phyloP scores from a whole-genome alignment of 2,797 vertebrate species.

The Poeciliopsis turneri region DNA sequence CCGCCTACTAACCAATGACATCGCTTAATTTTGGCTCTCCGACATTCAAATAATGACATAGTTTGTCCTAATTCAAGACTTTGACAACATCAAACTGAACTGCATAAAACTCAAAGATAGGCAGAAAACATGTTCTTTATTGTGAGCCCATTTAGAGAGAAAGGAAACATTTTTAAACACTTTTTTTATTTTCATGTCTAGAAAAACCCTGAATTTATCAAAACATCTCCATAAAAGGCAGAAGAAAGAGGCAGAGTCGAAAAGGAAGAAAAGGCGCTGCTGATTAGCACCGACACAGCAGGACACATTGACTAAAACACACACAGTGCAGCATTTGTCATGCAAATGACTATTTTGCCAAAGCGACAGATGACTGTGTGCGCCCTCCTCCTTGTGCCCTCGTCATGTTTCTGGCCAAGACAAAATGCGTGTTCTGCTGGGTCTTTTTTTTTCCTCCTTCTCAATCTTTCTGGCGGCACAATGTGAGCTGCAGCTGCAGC shows the following conservation, averaged over 20 bases:
- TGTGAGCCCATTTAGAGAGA: not conserved
- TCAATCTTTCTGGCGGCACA: not conserved
- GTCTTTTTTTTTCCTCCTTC: not conserved
- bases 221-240: not conserved
- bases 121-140: not conserved
- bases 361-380: conserved; percentile 3
- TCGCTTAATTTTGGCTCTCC: not conserved
- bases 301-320: conserved; percentile 1
- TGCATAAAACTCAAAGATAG: not conserved
- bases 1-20: not conserved
- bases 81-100: not conserved
- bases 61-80: not conserved
- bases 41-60: not conserved
- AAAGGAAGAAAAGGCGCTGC: not conserved
- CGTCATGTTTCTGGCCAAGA: conserved; percentile 2
- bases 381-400: not conserved
- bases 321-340: conserved; percentile 6
- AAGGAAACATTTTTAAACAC: not conserved
- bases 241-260: not conserved
- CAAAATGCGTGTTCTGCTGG: not conserved
- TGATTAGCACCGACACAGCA: not conserved
- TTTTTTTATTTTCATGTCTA: not conserved
- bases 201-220: not conserved
- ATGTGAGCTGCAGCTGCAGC: conserved; percentile 7
- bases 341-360: conserved; percentile 9